Evolutionary conservation across 2,888 invertebrate species (phyloP), one percentile per base, ranked within the genome.

Genomic region (Nomada lathburiana): DNA sequence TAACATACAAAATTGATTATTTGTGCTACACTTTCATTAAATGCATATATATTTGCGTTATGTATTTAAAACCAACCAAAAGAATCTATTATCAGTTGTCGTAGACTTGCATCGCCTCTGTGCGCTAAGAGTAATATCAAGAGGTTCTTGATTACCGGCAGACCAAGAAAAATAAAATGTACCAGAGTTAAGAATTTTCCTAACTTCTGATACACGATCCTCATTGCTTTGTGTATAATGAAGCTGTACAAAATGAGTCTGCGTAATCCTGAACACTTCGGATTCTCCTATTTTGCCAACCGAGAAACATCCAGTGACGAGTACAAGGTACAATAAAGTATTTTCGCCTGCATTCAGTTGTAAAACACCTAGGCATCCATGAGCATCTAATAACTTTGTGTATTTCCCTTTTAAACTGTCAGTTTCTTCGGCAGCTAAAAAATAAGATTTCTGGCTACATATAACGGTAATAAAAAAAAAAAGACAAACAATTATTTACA

Each of bases 151-250:
- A 47, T 89, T 89, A 13, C 95, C 95, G 59, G 95, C 93, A 59
- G 96, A 96, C 97, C 97, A 98, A 0, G 99, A 97, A 94, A 99
- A 99, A 94, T 99, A 99, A 94, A 99, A 99, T 53, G 98, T 99
- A 16, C 99, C 99, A n/a, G 99, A 99, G 93, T 98, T 99, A 4
- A 99, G 95, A 73, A 99, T 95, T 94, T 99, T 98, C 85, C 98
- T 96, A 5, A 95, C 96, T 92, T 96, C 96, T 1, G 95, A 94
- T 42, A 96, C 94, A 80, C 95, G 94, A 84, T 96, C 96, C 89
- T 96, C 96, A 87, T 95, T 95, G 44, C 94, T 93, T 87, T 95
- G 94, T 63, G 96, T 96, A 91, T 97, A 96, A 93, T 97, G 97
- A 81, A 99, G 94, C 0, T 99, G 98, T 13, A 98, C 95, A 94